Evolutionary conservation across 2,797 vertebrate genomes (phyloP).

Genomic region (Antennarius maculatus): DNA sequence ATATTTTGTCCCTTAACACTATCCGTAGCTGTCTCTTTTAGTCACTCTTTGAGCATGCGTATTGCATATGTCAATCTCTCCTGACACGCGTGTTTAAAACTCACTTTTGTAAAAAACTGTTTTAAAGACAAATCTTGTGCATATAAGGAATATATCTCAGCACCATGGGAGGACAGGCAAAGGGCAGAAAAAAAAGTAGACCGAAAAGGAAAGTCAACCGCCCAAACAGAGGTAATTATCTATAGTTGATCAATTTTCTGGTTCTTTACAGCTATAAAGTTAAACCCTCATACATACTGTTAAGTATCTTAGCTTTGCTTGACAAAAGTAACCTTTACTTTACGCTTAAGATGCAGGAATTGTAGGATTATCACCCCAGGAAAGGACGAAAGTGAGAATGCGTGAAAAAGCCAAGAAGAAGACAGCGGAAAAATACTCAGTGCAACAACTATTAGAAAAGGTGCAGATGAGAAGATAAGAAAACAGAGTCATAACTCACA

Average conservation of each 20-base stretch:
- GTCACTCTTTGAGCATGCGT: slow-evolving; percentile 50
- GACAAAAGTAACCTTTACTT: neutral
- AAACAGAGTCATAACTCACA: neutral
- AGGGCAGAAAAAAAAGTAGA: slow-evolving; percentile 82
- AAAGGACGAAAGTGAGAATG: slow-evolving; percentile 83
- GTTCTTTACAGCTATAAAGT: too few species aligned
- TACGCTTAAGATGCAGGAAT: slow-evolving; percentile 55
- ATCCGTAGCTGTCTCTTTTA: slow-evolving; percentile 62
- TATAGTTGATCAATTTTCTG: too few species aligned
- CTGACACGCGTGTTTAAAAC: slow-evolving; percentile 45
- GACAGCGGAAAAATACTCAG: slow-evolving; percentile 82
- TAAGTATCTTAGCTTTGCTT: neutral
- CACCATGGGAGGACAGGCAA: slow-evolving; percentile 84
- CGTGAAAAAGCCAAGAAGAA: slow-evolving; percentile 85
- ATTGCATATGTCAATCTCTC: neutral
- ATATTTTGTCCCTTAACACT: slow-evolving; percentile 53
- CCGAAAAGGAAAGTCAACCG: slow-evolving; percentile 75
- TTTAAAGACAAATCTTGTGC: slow-evolving; percentile 1
- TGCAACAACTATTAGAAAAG: slow-evolving; percentile 84
- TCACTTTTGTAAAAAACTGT: slow-evolving; percentile 12
- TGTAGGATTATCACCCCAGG: slow-evolving; percentile 74
- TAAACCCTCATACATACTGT: too few species aligned
- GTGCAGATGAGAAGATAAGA: slow-evolving; percentile 47
- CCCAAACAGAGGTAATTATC: slow-evolving; percentile 65
- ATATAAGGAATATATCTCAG: neutral